These are phyloP conservation scores for Enteromius paludinosus DNA, from an alignment of 2,797 vertebrate genomes.

Conservation along the genomic window DNA sequence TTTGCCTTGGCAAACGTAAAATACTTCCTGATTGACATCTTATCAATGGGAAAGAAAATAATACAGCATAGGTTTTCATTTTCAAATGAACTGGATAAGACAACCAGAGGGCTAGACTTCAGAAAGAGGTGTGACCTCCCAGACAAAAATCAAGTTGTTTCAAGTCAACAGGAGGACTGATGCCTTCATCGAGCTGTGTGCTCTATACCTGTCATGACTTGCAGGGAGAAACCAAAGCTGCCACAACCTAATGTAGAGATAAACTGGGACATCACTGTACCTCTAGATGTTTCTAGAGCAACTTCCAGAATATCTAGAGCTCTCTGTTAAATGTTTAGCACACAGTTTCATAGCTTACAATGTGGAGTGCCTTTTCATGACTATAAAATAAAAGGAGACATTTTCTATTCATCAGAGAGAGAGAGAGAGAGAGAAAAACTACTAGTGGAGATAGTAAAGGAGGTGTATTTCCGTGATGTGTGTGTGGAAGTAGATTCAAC, in stretches of 20 bases:
- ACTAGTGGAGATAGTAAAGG: background rate
- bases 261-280: background rate
- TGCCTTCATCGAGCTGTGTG: background rate
- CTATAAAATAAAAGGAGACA: background rate
- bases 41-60: background rate
- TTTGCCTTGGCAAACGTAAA: background rate
- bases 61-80: background rate
- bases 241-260: background rate
- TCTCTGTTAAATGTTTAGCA: background rate
- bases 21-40: background rate
- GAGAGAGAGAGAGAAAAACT: background rate
- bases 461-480: background rate
- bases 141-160: background rate
- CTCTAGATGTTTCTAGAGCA: constrained; percentile 5
- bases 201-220: constrained; percentile 1
- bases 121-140: background rate
- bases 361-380: background rate
- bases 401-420: background rate
- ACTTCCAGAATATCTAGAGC: constrained; percentile 6
- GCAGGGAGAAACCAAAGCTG: background rate
- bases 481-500: background rate
- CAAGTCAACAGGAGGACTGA: background rate
- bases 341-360: background rate
- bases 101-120: background rate
- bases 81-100: background rate